Base-by-base conservation (phyloP, 2,797 vertebrate genomes). In the Crypturellus tataupa region DNA sequence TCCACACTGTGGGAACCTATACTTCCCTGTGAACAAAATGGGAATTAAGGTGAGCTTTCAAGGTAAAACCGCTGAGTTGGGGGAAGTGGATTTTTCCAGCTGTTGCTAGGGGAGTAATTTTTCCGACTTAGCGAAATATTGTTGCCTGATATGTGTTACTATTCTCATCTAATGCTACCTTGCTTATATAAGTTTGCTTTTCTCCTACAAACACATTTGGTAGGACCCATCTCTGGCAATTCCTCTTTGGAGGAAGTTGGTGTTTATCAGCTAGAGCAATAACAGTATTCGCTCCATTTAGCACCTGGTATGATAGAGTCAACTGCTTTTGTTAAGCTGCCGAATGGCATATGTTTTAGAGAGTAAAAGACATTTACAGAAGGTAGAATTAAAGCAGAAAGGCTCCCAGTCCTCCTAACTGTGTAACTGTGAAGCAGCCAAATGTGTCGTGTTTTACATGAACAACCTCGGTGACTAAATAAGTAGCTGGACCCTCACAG, bases 401-500 rank as follows among this genome's bases (percentile, higher is more conserved):
- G 17, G 13, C 4, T 89, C 9, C 58, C n/a, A 13, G 2, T 0
- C 3, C n/a, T 1, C 51, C 33, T 27, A 19, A 1, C 10, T 11
- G 4, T n/a, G 69, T 60, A 65, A 68, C 17, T 3, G 19, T 31
- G 73, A n/a, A 53, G 20, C 1, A 1, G 33, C 33, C 24, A 44
- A 8, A 4, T 59, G 49, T 65, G 24, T 75, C 37, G 8, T 0
- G 1, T 16, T 29, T 87, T 62, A 37, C 29, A 21, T 37, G 46
- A 40, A 11, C 56, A 55, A 39, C 59, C 35, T 56, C 23, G 13
- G 42, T 40, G 46, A 65, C 55, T 35, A 8, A n/a, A 33, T 16
- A 12, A n/a, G 24, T 3, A 3, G 12, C 19, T 8, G 23, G 55
- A 8, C 47, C 69, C 15, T 31, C 37, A 8, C 6, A 10, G 2